Percentiles rank a stretch among this genome's conserved stretches.
phyloP scores from a whole-genome alignment of 2,888 invertebrate genomes.

The Polyommatus icarus region DNA sequence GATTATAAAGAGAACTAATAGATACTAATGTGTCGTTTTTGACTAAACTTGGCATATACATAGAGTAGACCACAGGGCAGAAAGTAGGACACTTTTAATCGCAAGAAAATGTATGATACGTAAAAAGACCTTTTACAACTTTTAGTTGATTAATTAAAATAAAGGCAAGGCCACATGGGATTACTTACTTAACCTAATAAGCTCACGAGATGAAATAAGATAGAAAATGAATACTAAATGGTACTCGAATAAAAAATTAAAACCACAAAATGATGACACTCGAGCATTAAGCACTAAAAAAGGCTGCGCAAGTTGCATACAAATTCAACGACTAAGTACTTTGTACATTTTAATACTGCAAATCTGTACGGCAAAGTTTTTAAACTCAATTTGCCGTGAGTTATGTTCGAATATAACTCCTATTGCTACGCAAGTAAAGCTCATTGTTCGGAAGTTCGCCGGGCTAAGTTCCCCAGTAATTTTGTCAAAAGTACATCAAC shows the following conservation, averaged over 20 bases:
- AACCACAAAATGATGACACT: slow-evolving; percentile 3
- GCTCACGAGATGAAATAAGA: not conserved
- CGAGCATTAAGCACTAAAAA: not conserved
- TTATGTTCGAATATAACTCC: not conserved
- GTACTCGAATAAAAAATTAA: not conserved
- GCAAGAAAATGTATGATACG: not conserved
- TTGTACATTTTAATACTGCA: slow-evolving; percentile 25
- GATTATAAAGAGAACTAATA: no score
- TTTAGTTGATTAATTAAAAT: not conserved
- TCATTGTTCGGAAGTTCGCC: not conserved
- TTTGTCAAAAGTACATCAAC: slow-evolving; percentile 29
- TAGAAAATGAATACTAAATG: not conserved
- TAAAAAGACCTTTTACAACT: not conserved
- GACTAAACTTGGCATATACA: no score
- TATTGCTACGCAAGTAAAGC: not conserved
- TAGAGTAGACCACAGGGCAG: no score
- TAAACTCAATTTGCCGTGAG: not conserved
- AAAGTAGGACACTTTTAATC: no score
- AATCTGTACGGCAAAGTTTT: slow-evolving; percentile 14
- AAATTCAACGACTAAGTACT: slow-evolving; percentile 29
- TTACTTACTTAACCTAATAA: not conserved
- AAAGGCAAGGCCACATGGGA: not conserved
- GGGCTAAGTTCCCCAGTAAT: not conserved
- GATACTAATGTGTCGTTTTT: no score
- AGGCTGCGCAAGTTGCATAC: slow-evolving; percentile 14